Evolutionary conservation across 2,888 invertebrate species (phyloP).

Genomic region (Hirudinaria manillensis): DNA sequence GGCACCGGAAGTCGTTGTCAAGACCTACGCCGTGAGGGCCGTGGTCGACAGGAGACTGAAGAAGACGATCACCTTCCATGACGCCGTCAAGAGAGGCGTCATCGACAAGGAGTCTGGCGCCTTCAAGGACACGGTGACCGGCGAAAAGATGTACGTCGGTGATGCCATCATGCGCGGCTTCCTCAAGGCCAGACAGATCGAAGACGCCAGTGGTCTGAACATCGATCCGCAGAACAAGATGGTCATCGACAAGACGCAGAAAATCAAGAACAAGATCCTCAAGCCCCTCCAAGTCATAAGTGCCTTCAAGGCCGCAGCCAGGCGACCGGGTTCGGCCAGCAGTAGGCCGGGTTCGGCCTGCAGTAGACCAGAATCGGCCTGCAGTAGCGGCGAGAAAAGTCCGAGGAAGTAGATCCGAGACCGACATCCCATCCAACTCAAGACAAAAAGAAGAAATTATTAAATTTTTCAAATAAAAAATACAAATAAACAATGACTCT

Average conservation of each 20-base stretch:
- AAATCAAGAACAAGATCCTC: constrained; percentile 45
- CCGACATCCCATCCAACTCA: too few relatives aligned
- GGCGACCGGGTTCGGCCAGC: not conserved
- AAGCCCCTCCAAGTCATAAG: constrained; percentile 45
- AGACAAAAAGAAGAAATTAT: too few relatives aligned
- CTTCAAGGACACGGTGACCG: constrained; percentile 48
- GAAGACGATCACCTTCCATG: constrained; percentile 39
- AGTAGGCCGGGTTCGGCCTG: not conserved
- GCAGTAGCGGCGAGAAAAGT: too few relatives aligned
- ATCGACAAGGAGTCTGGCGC: constrained; percentile 47
- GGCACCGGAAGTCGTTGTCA: constrained; percentile 41
- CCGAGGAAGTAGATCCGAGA: too few relatives aligned
- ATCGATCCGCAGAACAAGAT: constrained; percentile 51
- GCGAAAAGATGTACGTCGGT: constrained; percentile 45
- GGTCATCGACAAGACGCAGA: constrained; percentile 46
- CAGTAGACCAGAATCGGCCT: too few relatives aligned
- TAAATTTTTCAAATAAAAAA: too few relatives aligned
- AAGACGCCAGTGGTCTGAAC: constrained; percentile 46
- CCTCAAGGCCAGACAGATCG: constrained; percentile 49
- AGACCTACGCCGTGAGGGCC: constrained; percentile 50
- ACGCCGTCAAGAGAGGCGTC: constrained; percentile 42
- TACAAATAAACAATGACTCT: too few relatives aligned
- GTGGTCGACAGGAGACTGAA: constrained; percentile 47
- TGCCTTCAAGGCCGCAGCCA: constrained; percentile 41
- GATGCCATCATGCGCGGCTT: constrained; percentile 52